These are phyloP conservation scores for Phainopepla nitens DNA, from an alignment of 2,113 vertebrate genomes.

Conservation along the genomic window DNA sequence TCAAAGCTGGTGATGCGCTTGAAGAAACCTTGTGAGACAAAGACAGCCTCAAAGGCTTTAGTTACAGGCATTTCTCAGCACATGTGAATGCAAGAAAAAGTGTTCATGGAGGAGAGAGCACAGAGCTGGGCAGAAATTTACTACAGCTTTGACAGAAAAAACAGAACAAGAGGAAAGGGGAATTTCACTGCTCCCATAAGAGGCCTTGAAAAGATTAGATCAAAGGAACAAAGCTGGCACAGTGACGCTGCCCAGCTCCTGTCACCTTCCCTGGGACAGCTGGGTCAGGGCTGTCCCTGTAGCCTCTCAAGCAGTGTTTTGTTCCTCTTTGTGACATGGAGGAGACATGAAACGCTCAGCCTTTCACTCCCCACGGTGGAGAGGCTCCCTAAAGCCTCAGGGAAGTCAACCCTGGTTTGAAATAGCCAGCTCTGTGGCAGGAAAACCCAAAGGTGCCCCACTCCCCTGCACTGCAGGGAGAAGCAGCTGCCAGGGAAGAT, in stretches of 20 bases:
- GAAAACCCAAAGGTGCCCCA: not conserved
- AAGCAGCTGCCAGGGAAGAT: slow-evolving; percentile 26
- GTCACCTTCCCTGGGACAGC: not conserved
- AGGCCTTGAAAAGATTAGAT: not conserved
- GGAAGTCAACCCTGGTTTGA: not conserved
- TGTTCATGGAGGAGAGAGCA: not conserved
- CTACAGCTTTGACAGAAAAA: not conserved
- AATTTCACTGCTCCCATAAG: not conserved
- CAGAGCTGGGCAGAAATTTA: not conserved
- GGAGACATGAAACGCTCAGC: not conserved
- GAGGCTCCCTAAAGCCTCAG: not conserved
- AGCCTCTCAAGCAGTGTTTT: not conserved
- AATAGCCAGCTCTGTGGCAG: not conserved
- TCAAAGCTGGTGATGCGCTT: not conserved
- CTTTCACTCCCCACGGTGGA: not conserved
- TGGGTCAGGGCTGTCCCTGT: not conserved
- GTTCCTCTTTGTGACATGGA: not conserved
- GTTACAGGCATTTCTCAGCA: not conserved
- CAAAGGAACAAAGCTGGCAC: not conserved
- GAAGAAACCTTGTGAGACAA: not conserved
- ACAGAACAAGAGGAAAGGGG: not conserved
- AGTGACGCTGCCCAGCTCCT: not conserved
- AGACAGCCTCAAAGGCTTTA: not conserved
- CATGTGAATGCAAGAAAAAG: not conserved
- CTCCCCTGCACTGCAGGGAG: not conserved